These are phyloP conservation scores for Phortica variegata DNA, from an alignment of 1,140 invertebrate genomes.

Conservation along the genomic window DNA sequence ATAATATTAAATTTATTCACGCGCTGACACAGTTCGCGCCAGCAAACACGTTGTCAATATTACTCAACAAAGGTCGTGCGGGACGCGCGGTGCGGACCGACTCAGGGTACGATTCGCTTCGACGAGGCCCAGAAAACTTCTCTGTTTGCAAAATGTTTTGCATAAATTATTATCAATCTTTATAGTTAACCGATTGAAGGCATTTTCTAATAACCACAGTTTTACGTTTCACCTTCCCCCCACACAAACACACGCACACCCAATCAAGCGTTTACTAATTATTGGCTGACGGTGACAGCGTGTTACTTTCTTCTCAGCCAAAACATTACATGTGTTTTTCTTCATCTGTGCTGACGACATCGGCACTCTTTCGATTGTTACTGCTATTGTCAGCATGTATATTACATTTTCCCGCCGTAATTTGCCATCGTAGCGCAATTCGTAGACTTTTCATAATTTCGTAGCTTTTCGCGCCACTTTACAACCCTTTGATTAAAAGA, in stretches of 20 bases:
- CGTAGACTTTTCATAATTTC: background rate
- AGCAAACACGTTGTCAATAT: background rate
- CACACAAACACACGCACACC: conserved; percentile 13
- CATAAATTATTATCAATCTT: conserved; percentile 53
- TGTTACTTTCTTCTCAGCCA: conserved; percentile 53
- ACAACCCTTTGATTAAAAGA: background rate
- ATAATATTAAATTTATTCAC: too few species aligned
- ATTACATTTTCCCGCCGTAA: too few species aligned
- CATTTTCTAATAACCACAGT: too few species aligned
- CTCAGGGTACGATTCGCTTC: background rate
- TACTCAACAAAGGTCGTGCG: background rate
- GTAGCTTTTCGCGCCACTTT: too few species aligned
- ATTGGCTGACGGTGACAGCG: conserved; percentile 43
- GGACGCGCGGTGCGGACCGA: too few species aligned
- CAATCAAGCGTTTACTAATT: conserved; percentile 22
- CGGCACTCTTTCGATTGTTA: too few species aligned
- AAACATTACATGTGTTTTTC: conserved; percentile 53
- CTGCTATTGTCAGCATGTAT: too few species aligned
- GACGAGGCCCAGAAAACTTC: conserved; percentile 22
- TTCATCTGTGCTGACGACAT: too few species aligned
- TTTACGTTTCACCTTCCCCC: conserved; percentile 29
- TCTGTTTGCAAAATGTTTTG: conserved; percentile 16
- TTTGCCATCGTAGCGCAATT: conserved; percentile 25
- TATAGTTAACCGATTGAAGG: too few species aligned
- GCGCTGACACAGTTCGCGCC: conserved; percentile 24